Evolutionary conservation across 2,888 invertebrate species (phyloP).

Genomic region (Nemurella pictetii): DNA sequence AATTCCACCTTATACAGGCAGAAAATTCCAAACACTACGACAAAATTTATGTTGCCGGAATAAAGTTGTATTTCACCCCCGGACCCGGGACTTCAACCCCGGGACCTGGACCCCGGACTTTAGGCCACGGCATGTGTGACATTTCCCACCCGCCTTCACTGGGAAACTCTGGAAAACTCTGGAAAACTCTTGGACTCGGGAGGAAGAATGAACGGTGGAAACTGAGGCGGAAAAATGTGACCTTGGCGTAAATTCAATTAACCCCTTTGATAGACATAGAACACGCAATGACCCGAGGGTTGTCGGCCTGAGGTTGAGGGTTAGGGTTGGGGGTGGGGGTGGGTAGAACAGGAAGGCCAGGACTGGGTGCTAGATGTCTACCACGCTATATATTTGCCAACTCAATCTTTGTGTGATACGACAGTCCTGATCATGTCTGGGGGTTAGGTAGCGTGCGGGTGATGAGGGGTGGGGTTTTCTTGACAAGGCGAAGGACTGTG

Average conservation of each 20-base stretch:
- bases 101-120: too few relatives aligned
- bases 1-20: too few relatives aligned
- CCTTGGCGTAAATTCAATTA: constrained; percentile 39
- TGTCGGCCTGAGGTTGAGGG: background rate
- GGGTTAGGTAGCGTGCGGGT: background rate
- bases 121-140: too few relatives aligned
- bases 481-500: background rate
- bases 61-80: background rate
- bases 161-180: too few relatives aligned
- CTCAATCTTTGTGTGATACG: constrained; percentile 15
- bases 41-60: background rate
- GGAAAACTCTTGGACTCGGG: too few relatives aligned
- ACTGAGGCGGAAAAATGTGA: constrained; percentile 33
- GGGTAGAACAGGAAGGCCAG: background rate
- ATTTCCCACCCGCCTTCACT: too few relatives aligned
- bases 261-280: constrained; percentile 27
- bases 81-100: too few relatives aligned
- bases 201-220: constrained; percentile 1
- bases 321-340: background rate
- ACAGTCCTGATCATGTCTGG: background rate
- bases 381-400: background rate
- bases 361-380: background rate
- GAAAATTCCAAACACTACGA: background rate
- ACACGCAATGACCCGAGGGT: constrained; percentile 7
- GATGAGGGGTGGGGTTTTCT: background rate